phyloP scores from a whole-genome alignment of 2,888 invertebrate genomes.

The Lomographa bimaculata region DNA sequence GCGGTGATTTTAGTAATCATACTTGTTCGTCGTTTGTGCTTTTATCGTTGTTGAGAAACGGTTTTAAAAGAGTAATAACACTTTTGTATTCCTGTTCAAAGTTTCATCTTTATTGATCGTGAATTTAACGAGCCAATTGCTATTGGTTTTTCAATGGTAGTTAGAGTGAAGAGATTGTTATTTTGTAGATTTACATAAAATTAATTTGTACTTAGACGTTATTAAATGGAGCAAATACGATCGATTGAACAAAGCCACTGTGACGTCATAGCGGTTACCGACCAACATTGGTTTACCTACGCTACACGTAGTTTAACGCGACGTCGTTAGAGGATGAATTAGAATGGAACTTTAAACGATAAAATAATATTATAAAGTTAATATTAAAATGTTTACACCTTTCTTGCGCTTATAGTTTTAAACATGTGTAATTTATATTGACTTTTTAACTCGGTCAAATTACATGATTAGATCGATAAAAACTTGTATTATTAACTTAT shows the following conservation, averaged over 20 bases:
- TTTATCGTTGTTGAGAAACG: slow-evolving; percentile 10
- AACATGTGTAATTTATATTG: too few relatives aligned
- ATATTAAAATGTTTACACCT: too few relatives aligned
- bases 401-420: too few relatives aligned
- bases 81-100: slow-evolving; percentile 13
- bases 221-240: slow-evolving; percentile 2
- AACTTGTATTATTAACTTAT: too few relatives aligned
- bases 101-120: slow-evolving; percentile 10
- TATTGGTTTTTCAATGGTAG: slow-evolving; percentile 3
- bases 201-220: slow-evolving; percentile 9
- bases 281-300: slow-evolving; percentile 9
- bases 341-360: background rate
- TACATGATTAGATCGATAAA: too few relatives aligned
- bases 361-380: too few relatives aligned
- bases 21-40: slow-evolving; percentile 10
- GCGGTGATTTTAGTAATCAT: slow-evolving; percentile 17
- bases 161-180: background rate
- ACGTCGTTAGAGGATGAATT: slow-evolving; percentile 3
- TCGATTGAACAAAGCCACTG: background rate
- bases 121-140: slow-evolving; percentile 9
- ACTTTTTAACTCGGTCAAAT: too few relatives aligned
- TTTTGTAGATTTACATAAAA: background rate
- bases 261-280: slow-evolving; percentile 8
- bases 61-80: slow-evolving; percentile 15
- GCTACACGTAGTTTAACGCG: slow-evolving; percentile 3